phyloP scores from a whole-genome alignment of 2,113 vertebrate genomes.

The Nycticebus coucang region DNA sequence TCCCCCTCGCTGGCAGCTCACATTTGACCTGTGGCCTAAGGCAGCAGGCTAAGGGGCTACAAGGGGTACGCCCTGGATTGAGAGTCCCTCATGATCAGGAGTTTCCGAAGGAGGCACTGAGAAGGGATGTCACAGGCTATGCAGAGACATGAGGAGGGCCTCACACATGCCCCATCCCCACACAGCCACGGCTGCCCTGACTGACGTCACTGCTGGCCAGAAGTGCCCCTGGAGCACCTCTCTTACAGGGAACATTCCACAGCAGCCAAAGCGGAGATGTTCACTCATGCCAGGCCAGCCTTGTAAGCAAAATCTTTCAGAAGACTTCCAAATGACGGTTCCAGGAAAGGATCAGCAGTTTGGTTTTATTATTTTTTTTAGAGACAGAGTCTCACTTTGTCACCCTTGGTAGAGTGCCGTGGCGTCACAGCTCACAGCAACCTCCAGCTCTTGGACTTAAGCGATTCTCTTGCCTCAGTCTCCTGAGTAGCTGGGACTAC shows the following conservation, averaged over 20 bases:
- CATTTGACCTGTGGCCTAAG: not conserved
- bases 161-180: not conserved
- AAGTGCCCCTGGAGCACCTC: not conserved
- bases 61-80: rapidly evolving
- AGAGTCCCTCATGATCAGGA: not conserved
- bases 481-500: too few species aligned
- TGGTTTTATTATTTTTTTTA: not conserved
- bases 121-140: rapidly evolving
- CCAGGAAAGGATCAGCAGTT: not conserved
- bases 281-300: not conserved
- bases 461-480: too few species aligned
- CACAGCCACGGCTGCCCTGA: not conserved
- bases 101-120: not conserved
- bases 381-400: too few species aligned
- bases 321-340: not conserved
- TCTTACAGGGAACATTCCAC: not conserved
- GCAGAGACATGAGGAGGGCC: not conserved
- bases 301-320: not conserved
- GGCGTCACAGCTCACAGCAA: too few species aligned
- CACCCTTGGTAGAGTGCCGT: too few species aligned
- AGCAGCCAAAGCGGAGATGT: not conserved
- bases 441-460: too few species aligned
- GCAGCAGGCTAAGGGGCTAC: not conserved
- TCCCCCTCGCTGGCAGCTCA: not conserved
- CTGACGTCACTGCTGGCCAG: not conserved